Evolutionary conservation across 2,797 vertebrate species (phyloP).

Genomic region (Chaunax sp.): DNA sequence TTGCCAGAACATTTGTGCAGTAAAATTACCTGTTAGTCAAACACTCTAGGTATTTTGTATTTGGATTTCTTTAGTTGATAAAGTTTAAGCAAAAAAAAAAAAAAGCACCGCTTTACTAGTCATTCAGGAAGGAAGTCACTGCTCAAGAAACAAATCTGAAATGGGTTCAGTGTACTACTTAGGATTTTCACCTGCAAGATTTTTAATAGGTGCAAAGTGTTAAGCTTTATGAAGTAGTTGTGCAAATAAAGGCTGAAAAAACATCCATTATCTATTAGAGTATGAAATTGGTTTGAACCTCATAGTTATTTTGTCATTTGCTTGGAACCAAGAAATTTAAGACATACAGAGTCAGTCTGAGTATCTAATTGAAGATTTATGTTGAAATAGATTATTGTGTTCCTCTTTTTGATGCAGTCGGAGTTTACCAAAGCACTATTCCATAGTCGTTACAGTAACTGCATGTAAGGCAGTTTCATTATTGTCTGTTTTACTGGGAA

Average conservation of each 20-base stretch:
- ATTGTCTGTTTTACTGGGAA: too few species aligned
- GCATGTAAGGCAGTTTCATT: too few species aligned
- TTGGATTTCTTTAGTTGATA: not conserved
- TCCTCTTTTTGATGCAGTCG: not conserved
- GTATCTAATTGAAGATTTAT: too few species aligned
- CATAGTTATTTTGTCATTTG: not conserved
- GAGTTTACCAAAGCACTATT: too few species aligned
- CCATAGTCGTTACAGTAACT: too few species aligned
- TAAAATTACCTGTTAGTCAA: too few species aligned
- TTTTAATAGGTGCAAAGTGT: not conserved
- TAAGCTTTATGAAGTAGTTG: not conserved
- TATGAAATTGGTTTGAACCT: not conserved
- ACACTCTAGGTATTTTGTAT: too few species aligned
- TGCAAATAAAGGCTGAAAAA: not conserved
- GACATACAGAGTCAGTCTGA: not conserved
- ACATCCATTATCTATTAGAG: not conserved
- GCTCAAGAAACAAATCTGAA: not conserved
- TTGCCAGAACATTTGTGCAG: too few species aligned
- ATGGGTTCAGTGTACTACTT: not conserved
- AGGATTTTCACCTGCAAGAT: not conserved
- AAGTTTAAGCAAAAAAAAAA: not conserved
- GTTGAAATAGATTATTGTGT: not conserved
- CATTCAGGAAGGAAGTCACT: not conserved
- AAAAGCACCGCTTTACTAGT: too few species aligned
- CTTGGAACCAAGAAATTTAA: not conserved